Evolutionary conservation across 2,888 invertebrate species (phyloP).

Genomic region (Shargacucullia verbasci): DNA sequence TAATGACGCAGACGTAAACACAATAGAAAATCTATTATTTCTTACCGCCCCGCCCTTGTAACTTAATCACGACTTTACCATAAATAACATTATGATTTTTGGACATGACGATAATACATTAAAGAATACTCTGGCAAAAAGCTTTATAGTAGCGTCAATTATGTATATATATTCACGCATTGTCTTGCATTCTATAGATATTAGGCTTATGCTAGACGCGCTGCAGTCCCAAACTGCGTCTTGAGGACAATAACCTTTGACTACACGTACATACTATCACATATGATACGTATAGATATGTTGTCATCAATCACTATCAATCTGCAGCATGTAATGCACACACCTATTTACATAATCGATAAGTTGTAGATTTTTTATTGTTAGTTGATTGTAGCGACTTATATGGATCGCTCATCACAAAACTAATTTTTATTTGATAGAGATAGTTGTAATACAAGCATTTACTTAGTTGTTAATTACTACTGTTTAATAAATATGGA

Average conservation of each 20-base stretch:
- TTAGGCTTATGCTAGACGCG: slow-evolving; percentile 19
- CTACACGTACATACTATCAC: slow-evolving; percentile 42
- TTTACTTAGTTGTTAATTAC: too few relatives aligned
- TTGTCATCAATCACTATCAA: slow-evolving; percentile 74
- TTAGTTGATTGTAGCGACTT: slow-evolving; percentile 27
- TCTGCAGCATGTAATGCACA: slow-evolving; percentile 51
- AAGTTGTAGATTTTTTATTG: slow-evolving; percentile 25
- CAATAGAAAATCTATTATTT: too few relatives aligned
- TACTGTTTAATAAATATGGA: too few relatives aligned
- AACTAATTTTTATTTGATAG: too few relatives aligned
- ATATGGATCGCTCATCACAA: too few relatives aligned
- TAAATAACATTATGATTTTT: slow-evolving; percentile 7
- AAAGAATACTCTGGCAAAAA: too few relatives aligned
- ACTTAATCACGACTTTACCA: too few relatives aligned
- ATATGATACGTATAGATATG: slow-evolving; percentile 48
- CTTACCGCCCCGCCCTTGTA: background rate
- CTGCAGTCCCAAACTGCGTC: slow-evolving; percentile 26
- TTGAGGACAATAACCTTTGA: slow-evolving; percentile 64
- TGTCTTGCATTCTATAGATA: slow-evolving; percentile 11
- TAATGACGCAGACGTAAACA: too few relatives aligned
- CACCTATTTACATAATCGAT: slow-evolving; percentile 24
- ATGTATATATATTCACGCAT: slow-evolving; percentile 23
- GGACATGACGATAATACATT: background rate
- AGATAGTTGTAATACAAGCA: too few relatives aligned
- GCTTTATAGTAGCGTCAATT: slow-evolving; percentile 11